Evolutionary conservation across 2,797 vertebrate genomes (phyloP).

Genomic region (Alcedo quadribrachys): DNA sequence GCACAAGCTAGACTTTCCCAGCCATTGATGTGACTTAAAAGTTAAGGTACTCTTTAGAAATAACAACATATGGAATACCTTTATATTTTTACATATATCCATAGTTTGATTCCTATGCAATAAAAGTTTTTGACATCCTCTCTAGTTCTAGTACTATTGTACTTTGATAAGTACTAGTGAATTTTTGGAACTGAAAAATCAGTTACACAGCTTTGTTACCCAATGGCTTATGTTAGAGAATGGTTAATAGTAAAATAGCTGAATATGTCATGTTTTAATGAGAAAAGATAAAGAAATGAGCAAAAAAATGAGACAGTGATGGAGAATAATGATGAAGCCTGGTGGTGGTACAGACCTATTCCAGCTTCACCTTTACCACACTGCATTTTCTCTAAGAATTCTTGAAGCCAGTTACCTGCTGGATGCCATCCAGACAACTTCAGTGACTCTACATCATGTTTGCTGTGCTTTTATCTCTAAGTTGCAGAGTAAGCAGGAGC

Average conservation of each 20-base stretch:
- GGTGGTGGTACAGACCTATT: not conserved
- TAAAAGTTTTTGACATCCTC: not conserved
- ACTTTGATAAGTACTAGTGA: not conserved
- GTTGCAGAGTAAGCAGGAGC: not conserved
- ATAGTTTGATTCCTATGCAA: not conserved
- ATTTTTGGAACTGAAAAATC: slow-evolving; percentile 31
- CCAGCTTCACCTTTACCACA: not conserved
- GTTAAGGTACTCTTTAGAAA: not conserved
- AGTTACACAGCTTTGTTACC: not conserved
- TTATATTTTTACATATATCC: not conserved
- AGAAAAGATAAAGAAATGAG: slow-evolving; percentile 25
- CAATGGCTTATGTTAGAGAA: not conserved
- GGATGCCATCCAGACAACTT: not conserved
- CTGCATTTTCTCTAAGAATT: not conserved
- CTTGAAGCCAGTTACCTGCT: not conserved
- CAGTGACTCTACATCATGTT: not conserved
- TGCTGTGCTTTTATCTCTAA: not conserved
- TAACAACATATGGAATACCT: not conserved
- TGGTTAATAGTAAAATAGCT: not conserved
- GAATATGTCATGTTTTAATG: not conserved
- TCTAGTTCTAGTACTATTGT: not conserved
- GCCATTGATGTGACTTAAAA: slow-evolving; percentile 26
- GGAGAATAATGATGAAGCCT: not conserved
- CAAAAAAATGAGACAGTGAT: not conserved
- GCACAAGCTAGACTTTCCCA: slow-evolving; percentile 6